Conservation (phyloP, 1,140 invertebrate genomes). For the Brachionus paranguensis region DNA sequence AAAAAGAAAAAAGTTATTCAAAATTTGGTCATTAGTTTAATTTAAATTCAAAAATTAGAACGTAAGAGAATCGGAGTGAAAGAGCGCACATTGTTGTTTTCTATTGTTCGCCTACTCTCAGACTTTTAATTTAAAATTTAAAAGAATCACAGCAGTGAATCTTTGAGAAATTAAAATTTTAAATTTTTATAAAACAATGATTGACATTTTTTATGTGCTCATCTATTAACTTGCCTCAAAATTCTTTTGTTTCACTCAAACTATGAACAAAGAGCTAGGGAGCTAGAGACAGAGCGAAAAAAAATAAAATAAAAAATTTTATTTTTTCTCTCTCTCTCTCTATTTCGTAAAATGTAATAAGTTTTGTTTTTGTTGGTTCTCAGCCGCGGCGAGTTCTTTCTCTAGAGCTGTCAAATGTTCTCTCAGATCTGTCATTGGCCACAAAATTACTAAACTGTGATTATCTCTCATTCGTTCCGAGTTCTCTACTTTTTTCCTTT, state of each 20-base stretch:
- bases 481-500: neutral
- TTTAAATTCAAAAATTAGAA: neutral
- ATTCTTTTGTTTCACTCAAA: neutral
- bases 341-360: conserved; percentile 7
- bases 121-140: conserved; percentile 7
- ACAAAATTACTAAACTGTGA: conserved; percentile 24
- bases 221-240: neutral
- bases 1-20: neutral
- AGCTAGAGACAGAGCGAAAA: too few species aligned
- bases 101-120: neutral
- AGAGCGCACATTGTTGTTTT: neutral
- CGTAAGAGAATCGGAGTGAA: neutral
- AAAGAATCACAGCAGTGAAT: conserved; percentile 29
- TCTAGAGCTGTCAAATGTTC: neutral
- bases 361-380: conserved; percentile 9
- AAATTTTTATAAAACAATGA: conserved; percentile 27
- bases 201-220: conserved; percentile 23
- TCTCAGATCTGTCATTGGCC: neutral
- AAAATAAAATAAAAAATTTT: neutral
- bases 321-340: too few species aligned
- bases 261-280: neutral
- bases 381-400: neutral
- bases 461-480: neutral
- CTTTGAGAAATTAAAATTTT: neutral
- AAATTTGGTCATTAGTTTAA: conserved; percentile 26